Conservation (phyloP, 2,797 vertebrate genomes). For the Falco rusticolus region DNA sequence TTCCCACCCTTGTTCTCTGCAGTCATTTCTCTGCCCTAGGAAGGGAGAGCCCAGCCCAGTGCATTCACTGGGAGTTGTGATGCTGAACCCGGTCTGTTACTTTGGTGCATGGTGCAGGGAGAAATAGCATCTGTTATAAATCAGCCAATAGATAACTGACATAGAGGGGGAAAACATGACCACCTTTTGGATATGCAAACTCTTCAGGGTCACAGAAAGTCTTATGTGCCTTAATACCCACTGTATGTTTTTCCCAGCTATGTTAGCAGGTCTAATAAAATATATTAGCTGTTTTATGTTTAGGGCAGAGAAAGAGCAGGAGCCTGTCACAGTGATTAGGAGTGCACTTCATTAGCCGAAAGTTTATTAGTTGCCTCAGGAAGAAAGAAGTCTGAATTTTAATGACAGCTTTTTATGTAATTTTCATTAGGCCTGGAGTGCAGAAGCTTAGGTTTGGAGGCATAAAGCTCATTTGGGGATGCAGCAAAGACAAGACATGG, state of each 20-base stretch:
- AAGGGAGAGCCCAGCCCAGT: not conserved
- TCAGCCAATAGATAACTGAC: not conserved
- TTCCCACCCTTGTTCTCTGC: not conserved
- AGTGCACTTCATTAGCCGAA: slow-evolving; percentile 49
- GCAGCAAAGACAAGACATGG: not conserved
- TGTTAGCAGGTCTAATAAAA: slow-evolving; percentile 2
- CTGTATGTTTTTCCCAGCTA: not conserved
- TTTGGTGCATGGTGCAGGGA: not conserved
- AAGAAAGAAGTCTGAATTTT: slow-evolving; percentile 55
- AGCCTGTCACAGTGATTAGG: slow-evolving; percentile 51
- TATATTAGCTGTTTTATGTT: not conserved
- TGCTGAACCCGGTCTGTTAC: not conserved
- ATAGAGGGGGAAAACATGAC: not conserved
- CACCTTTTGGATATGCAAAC: not conserved
- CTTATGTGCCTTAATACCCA: not conserved
- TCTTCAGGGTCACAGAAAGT: not conserved
- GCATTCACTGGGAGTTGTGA: not conserved
- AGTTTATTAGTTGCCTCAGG: slow-evolving; percentile 68
- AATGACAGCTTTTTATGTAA: slow-evolving; percentile 56
- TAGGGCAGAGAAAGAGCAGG: not conserved
- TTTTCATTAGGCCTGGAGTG: slow-evolving; percentile 52
- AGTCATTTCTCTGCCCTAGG: not conserved
- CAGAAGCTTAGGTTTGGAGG: slow-evolving; percentile 42
- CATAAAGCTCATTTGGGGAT: slow-evolving; percentile 52
- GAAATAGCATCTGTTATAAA: not conserved